Evolutionary conservation across 1,140 invertebrate genomes (phyloP).

Genomic region (Heliconius nattereri): DNA sequence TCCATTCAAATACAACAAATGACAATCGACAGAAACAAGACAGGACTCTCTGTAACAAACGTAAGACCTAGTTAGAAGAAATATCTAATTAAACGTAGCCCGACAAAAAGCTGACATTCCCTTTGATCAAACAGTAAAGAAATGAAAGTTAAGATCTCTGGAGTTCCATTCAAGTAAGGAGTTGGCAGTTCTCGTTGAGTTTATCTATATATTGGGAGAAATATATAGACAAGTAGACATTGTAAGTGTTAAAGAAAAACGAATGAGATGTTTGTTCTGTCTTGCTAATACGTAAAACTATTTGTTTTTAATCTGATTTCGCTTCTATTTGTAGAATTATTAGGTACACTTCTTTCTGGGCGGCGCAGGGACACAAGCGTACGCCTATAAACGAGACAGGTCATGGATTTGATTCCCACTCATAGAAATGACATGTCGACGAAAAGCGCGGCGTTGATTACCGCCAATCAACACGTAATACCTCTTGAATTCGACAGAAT

Average conservation of each 20-base stretch:
- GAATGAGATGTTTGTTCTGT: neutral
- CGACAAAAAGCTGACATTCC: neutral
- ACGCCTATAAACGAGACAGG: too few relatives aligned
- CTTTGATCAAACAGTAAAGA: neutral
- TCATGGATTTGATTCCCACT: too few relatives aligned
- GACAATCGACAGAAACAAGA: neutral
- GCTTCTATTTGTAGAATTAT: neutral
- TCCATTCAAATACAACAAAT: neutral
- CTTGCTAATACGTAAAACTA: neutral
- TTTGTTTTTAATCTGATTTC: neutral
- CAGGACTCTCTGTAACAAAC: neutral
- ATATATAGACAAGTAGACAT: neutral
- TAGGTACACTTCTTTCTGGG: neutral
- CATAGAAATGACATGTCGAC: too few relatives aligned
- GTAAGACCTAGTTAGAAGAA: neutral
- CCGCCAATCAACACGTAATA: too few relatives aligned
- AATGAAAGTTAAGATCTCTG: slow-evolving; percentile 5
- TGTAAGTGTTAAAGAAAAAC: neutral
- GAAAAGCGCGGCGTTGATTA: too few relatives aligned
- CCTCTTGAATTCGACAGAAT: too few relatives aligned
- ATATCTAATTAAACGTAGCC: slow-evolving; percentile 10
- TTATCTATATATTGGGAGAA: neutral
- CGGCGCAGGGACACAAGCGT: too few relatives aligned
- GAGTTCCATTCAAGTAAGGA: neutral
- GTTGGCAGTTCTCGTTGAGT: neutral